These are phyloP conservation scores for Macaca fascicularis DNA, from an alignment of 2,113 vertebrate genomes.

Conservation along the genomic window DNA sequence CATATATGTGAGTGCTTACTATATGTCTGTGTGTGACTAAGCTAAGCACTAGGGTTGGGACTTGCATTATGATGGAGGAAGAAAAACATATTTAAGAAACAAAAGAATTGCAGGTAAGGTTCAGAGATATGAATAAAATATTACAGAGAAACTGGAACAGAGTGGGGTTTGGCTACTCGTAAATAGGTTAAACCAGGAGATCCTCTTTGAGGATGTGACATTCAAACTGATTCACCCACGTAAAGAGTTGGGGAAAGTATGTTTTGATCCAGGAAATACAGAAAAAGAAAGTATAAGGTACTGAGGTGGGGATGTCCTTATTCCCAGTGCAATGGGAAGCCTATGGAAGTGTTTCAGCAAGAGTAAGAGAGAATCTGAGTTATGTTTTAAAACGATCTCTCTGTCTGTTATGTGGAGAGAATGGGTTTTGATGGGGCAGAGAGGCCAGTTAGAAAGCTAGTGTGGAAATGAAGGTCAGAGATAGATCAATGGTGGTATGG, in stretches of 20 bases:
- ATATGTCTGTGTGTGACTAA: neutral
- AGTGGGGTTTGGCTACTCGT: neutral
- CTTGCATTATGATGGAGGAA: neutral
- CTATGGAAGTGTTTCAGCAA: neutral
- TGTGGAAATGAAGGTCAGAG: neutral
- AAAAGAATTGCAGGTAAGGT: neutral
- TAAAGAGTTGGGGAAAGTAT: neutral
- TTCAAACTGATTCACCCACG: neutral
- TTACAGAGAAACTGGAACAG: neutral
- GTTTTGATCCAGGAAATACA: neutral
- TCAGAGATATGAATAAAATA: neutral
- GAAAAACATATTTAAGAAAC: neutral
- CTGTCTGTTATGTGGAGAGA: neutral
- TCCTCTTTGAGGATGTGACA: neutral
- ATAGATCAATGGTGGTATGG: fast-evolving
- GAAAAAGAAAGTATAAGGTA: neutral
- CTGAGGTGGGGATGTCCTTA: neutral
- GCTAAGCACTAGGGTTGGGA: neutral
- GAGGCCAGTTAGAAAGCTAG: neutral
- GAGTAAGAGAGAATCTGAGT: neutral
- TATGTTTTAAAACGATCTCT: neutral
- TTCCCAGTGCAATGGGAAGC: neutral
- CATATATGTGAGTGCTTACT: neutral
- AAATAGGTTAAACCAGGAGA: neutral
- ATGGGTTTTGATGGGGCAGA: neutral